Conservation (phyloP, 1,140 invertebrate species). For the Hycleus cichorii region DNA sequence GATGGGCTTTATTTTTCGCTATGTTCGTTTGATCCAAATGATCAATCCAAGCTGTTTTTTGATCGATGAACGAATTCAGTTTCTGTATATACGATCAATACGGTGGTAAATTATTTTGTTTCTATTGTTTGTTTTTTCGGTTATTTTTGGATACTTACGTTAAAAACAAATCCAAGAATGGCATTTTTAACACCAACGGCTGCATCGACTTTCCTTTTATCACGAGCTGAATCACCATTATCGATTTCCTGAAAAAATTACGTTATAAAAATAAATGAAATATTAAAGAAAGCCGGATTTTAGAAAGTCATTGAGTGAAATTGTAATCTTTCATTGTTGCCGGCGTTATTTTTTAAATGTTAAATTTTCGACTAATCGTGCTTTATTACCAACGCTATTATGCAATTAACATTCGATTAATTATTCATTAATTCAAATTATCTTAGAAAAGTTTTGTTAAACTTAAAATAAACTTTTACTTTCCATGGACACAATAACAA, state of each 20-base stretch:
- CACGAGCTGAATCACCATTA: constrained; percentile 44
- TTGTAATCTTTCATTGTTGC: too few relatives aligned
- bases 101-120: neutral
- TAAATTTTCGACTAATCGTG: too few relatives aligned
- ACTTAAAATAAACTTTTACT: too few relatives aligned
- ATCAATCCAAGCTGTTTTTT: constrained; percentile 60
- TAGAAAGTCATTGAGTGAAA: too few relatives aligned
- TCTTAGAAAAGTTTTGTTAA: too few relatives aligned
- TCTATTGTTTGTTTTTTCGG: neutral
- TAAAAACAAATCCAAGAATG: constrained; percentile 68
- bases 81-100: constrained; percentile 46
- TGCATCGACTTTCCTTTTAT: constrained; percentile 64
- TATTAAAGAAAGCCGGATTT: too few relatives aligned
- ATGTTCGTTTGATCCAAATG: constrained; percentile 62
- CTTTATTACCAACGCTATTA: too few relatives aligned
- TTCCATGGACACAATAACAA: too few relatives aligned
- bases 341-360: too few relatives aligned
- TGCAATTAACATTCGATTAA: too few relatives aligned
- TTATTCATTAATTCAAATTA: too few relatives aligned
- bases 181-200: constrained; percentile 68
- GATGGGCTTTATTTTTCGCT: constrained; percentile 62
- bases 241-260: constrained; percentile 6
- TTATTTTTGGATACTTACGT: constrained; percentile 53
- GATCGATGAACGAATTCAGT: constrained; percentile 67
- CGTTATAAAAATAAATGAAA: too few relatives aligned